Conservation (phyloP, 2,888 invertebrate genomes). For the Eupithecia pulchellata region DNA sequence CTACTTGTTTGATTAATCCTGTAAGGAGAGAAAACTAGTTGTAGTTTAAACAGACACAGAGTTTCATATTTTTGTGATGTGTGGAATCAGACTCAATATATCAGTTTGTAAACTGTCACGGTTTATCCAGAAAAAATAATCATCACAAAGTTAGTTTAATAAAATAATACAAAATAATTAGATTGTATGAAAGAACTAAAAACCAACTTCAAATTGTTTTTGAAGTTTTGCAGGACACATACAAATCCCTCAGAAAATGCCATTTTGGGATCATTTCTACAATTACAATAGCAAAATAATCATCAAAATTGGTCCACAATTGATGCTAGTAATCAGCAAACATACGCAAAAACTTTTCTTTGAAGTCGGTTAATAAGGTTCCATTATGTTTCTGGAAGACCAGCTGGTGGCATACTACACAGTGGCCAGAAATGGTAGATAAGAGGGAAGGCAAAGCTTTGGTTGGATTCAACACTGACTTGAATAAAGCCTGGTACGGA, state of each 20-base stretch:
- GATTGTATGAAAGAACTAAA: background rate
- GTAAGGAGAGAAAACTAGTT: slow-evolving; percentile 49
- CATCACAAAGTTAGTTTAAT: slow-evolving; percentile 58
- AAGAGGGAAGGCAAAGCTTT: background rate
- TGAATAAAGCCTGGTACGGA: too few relatives aligned
- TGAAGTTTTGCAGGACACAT: background rate
- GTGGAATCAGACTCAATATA: slow-evolving; percentile 86
- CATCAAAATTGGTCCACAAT: too few relatives aligned
- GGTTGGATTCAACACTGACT: background rate
- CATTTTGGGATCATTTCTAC: too few relatives aligned
- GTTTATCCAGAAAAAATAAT: slow-evolving; percentile 66
- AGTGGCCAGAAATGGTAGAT: background rate
- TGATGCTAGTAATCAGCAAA: too few relatives aligned
- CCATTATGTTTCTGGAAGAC: background rate
- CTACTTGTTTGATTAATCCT: slow-evolving; percentile 98
- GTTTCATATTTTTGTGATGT: background rate
- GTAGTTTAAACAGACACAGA: background rate
- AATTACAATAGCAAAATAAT: too few relatives aligned
- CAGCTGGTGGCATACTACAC: background rate
- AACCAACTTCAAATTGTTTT: background rate
- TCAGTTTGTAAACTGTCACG: slow-evolving; percentile 80
- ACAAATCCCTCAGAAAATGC: background rate
- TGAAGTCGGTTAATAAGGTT: background rate
- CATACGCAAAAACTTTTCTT: too few relatives aligned
- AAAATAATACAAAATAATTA: background rate